Base-by-base conservation (phyloP, 2,888 invertebrate species). In the Ariolimax columbianus region DNA sequence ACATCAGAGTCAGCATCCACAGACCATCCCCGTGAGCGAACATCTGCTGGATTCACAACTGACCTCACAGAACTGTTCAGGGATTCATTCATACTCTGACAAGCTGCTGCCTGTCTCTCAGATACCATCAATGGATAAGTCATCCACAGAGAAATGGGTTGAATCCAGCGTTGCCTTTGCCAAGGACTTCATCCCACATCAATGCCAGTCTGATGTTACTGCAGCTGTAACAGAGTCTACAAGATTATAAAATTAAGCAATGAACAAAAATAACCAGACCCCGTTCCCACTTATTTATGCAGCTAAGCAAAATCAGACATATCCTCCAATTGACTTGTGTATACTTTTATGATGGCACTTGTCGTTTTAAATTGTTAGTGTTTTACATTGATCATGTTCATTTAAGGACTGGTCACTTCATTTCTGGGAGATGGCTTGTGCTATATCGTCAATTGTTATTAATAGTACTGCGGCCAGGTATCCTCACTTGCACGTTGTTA, bases 121-220 rank as follows among this genome's bases (percentile, higher is more conserved):
- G n/a, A 63, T 82, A 36, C 68, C 83, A 1, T 17, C 66, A 9
- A n/a, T 51, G 66, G 83, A 83, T 47, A 83, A 77, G 36, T 83
- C 77, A 47, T 83, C 77, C 36, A 83, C 83, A 0, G 83, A 83
- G 30, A 83, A 83, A 47, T 83, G 83, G 83, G 83, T 83, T 33
- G 83, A 83, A 63, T 75, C 82, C 43, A 82, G 82, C 33, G 63
- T 82, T 3, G 82, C 82, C 43, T 82, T 36, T 63, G 43, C 43
- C 3, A 82, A 82, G n/a, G 82, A 82, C 11, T 55, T 70, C 7
- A 33, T 26, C 51, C 70, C 68, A 0, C n/a, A 47, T 33, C 51
- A 68, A 2, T 66, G 70, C 17, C 47, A 43, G 30, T 68, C 40
- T 33, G 4, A 9, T 51, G n/a, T n/a, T 26, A 38, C 47, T 38